phyloP scores from a whole-genome alignment of 2,888 invertebrate genomes.

The Frankliniella intonsa region DNA sequence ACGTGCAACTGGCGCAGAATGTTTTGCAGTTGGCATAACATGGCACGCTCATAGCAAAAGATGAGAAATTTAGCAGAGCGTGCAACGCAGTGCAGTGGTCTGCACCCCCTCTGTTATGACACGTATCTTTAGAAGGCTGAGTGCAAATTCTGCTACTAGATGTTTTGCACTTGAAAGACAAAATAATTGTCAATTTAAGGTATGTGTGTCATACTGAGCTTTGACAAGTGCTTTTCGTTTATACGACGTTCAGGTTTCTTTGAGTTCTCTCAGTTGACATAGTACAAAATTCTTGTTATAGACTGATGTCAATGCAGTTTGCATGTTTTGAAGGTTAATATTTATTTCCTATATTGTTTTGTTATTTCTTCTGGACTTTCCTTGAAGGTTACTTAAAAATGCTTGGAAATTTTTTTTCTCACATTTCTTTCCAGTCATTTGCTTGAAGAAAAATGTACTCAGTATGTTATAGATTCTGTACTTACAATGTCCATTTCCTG shows the following conservation, averaged over 20 bases:
- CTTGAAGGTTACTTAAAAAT: too few species aligned
- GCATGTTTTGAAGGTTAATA: too few species aligned
- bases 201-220: neutral
- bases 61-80: neutral
- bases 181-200: neutral
- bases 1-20: neutral
- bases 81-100: neutral
- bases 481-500: too few species aligned
- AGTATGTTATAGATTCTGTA: too few species aligned
- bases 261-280: neutral
- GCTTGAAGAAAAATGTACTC: too few species aligned
- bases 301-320: too few species aligned
- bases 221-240: neutral
- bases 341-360: too few species aligned
- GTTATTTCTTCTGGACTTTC: too few species aligned
- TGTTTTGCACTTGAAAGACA: neutral
- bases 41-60: neutral
- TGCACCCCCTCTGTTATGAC: neutral
- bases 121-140: neutral
- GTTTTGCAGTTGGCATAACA: neutral
- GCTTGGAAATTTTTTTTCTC: too few species aligned
- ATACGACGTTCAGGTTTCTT: neutral
- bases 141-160: neutral
- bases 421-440: too few species aligned
- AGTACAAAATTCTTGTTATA: too few species aligned